Evolutionary conservation across 2,797 vertebrate species (phyloP).

Genomic region (Antennarius maculatus): DNA sequence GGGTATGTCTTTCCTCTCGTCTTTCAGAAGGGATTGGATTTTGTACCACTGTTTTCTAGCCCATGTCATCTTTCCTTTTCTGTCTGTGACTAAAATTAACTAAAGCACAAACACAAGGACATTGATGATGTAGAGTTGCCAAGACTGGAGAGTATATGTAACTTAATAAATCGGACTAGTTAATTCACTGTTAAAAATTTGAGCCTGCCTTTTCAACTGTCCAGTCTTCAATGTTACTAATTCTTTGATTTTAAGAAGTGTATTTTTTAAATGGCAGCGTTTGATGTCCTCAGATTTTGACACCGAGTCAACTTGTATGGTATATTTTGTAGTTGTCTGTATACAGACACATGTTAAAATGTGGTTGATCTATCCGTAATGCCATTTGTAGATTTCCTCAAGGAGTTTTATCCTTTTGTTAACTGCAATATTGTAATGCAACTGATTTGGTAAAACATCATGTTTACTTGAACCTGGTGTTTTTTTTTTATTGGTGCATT

Average conservation of each 20-base stretch:
- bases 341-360: conserved; percentile 71
- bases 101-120: conserved; percentile 75
- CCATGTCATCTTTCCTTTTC: conserved; percentile 51
- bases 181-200: conserved; percentile 69
- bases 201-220: conserved; percentile 72
- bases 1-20: conserved; percentile 65
- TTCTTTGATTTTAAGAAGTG: conserved; percentile 70
- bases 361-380: conserved; percentile 75
- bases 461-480: conserved; percentile 77
- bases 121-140: conserved; percentile 68
- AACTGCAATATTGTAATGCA: conserved; percentile 77
- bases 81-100: conserved; percentile 70
- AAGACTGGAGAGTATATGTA: conserved; percentile 65
- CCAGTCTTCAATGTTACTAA: conserved; percentile 80
- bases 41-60: conserved; percentile 71
- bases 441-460: conserved; percentile 78
- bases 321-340: conserved; percentile 75
- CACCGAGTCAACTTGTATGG: conserved; percentile 70
- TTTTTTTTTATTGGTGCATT: conserved; percentile 81
- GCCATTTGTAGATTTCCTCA: conserved; percentile 81
- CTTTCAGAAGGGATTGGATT: conserved; percentile 63
- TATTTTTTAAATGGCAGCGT: conserved; percentile 75
- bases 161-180: conserved; percentile 73
- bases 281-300: conserved; percentile 70
- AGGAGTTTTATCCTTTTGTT: conserved; percentile 83